Percentiles rank a stretch among this genome's conserved stretches.
Conservation (phyloP, 2,888 invertebrate genomes). For the Aelia acuminata region DNA sequence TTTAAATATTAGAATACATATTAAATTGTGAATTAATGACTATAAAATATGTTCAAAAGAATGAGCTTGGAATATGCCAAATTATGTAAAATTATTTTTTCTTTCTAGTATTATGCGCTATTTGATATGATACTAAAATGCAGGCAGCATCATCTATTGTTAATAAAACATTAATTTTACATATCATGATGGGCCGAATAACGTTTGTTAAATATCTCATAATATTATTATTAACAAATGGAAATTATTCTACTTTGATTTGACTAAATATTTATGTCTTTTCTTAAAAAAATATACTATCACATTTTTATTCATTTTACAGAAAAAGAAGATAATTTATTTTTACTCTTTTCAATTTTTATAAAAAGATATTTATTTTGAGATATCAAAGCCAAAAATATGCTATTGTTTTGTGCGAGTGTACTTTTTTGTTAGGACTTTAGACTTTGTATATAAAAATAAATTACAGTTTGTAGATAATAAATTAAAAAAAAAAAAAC, state of each 20-base stretch:
- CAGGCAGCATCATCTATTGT: neutral
- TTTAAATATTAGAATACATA: no score
- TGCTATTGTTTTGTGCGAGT: slow-evolving; percentile 10
- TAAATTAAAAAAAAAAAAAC: neutral
- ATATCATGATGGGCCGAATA: neutral
- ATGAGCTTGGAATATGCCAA: neutral
- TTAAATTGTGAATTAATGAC: no score
- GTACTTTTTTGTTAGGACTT: neutral
- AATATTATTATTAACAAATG: neutral
- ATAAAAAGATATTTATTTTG: neutral
- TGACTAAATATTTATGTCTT: neutral
- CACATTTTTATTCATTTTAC: neutral
- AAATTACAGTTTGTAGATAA: neutral
- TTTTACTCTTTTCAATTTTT: neutral
- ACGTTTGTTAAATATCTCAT: neutral
- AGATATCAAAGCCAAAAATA: neutral
- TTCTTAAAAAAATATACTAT: neutral
- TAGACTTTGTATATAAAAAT: neutral
- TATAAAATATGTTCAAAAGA: neutral
- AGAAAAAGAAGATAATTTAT: neutral
- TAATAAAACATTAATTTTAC: neutral
- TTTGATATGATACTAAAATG: no score
- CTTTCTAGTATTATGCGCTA: no score
- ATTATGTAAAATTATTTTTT: no score
- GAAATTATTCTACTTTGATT: no score